Evolutionary conservation across 1,140 invertebrate species (phyloP).

Genomic region (Leptoteleia sp.): DNA sequence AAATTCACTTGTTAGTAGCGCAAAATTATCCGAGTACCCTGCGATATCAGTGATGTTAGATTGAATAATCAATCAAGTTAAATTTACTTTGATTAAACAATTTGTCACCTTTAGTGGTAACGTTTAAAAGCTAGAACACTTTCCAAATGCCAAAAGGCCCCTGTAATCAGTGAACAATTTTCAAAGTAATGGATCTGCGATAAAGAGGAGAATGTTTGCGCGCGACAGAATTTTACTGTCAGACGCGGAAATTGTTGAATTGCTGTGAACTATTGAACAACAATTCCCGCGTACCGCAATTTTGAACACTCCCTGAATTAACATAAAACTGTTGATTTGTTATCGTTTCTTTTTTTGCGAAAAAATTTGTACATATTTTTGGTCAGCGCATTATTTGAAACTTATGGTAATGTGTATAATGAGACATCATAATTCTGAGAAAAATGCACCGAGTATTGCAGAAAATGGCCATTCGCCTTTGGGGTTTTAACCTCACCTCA

Average conservation of each 20-base stretch:
- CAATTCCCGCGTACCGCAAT: too few relatives aligned
- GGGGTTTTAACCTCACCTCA: slow-evolving; percentile 36
- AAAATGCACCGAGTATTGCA: slow-evolving; percentile 39
- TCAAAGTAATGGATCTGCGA: too few relatives aligned
- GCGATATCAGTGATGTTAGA: slow-evolving; percentile 1
- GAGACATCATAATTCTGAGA: slow-evolving; percentile 52
- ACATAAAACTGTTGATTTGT: slow-evolving; percentile 3
- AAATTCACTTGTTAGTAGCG: slow-evolving; percentile 11
- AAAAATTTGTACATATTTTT: slow-evolving; percentile 30
- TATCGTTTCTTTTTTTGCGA: too few relatives aligned
- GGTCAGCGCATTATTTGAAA: slow-evolving; percentile 28
- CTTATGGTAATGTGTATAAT: slow-evolving; percentile 48
- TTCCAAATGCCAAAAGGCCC: too few relatives aligned
- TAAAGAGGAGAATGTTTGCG: too few relatives aligned
- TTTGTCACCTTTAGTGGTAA: slow-evolving; percentile 9
- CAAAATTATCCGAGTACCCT: slow-evolving; percentile 5
- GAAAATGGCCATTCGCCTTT: slow-evolving; percentile 41
- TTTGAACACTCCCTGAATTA: too few relatives aligned
- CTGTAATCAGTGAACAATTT: too few relatives aligned
- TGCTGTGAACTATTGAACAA: too few relatives aligned
- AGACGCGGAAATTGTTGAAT: too few relatives aligned
- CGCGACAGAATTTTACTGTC: too few relatives aligned
- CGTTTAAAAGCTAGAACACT: background rate
- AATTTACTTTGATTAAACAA: slow-evolving; percentile 8
- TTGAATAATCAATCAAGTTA: slow-evolving; percentile 20